Base-by-base conservation (phyloP, 1,140 invertebrate genomes). In the Coptotermes formosanus region DNA sequence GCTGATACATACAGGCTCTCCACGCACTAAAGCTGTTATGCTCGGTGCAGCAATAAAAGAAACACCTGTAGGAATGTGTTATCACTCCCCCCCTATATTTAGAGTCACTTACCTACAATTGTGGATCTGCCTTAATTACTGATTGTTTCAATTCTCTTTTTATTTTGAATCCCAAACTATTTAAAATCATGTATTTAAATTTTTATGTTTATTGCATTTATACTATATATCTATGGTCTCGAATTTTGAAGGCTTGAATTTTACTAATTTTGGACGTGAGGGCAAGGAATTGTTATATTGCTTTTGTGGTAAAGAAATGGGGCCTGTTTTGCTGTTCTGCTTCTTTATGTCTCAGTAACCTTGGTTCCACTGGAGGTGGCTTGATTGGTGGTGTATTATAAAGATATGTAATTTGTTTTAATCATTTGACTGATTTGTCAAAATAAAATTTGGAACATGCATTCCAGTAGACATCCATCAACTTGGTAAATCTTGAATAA, bases 121-220 rank as follows among this genome's bases (percentile, higher is more conserved):
- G 12, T 48, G 45, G 12, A 48, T 48, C 48, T 48, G 16, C 16
- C 16, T 48, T 48, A 48, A 48, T 55, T 55, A 21, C 2, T 21
- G 3, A 55, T 55, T 55, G 14, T 4, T 55, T 55, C 21, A 55
- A 21, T 21, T 55, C 19, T 55, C 14, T 55, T 55, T n/a, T 55
- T 21, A 16, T 55, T 21, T 55, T 21, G 19, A 55, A 19, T 55
- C 52, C n/a, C 25, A 75, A 1, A 12, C 9, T 2, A 75, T 30
- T 75, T 75, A 75, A 30, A 12, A 16, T 64, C 3, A 59, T 23
- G 14, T 59, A 59, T 59, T 23, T 59, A 2, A 59, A 59, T 59
- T 23, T 59, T 59, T 59, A n/a, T 75, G n/a, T 75, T n/a, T 75
- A 30, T 75, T 75, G 64, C 64, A 30, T 75, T 75, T 75, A 75